phyloP scores from a whole-genome alignment of 1,140 invertebrate genomes.

The Phocides pigmalion region DNA sequence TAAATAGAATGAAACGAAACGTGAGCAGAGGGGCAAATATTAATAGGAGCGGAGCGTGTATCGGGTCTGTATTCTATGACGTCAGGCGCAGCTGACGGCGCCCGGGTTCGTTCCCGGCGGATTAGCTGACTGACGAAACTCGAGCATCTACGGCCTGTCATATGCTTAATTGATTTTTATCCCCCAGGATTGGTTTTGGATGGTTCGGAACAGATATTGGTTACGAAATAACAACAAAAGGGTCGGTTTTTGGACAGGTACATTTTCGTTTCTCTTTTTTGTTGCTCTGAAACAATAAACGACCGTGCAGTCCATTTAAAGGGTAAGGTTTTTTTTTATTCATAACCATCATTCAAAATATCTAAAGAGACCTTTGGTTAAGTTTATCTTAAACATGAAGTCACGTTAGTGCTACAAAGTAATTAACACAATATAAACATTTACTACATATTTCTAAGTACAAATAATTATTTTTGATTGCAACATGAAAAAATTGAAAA shows the following conservation, averaged over 20 bases:
- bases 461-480: no score
- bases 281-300: no score
- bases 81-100: slow-evolving; percentile 39
- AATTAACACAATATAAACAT: no score
- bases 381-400: no score
- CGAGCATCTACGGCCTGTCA: background rate
- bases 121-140: slow-evolving; percentile 11
- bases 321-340: no score
- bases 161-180: slow-evolving; percentile 2
- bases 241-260: background rate
- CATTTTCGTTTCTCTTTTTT: background rate
- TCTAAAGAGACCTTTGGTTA: no score
- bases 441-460: no score
- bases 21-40: slow-evolving; percentile 18
- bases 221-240: background rate
- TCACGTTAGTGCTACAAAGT: no score
- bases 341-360: no score
- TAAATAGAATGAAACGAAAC: slow-evolving; percentile 1
- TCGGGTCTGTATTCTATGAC: slow-evolving; percentile 43
- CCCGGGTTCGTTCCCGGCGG: slow-evolving; percentile 5
- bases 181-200: background rate
- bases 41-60: slow-evolving; percentile 31
- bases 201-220: background rate
- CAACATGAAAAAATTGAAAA: no score
- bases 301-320: no score